These are phyloP conservation scores for Caenorhabditis sp. DNA, from an alignment of 2,888 invertebrate genomes.

Conservation along the genomic window DNA sequence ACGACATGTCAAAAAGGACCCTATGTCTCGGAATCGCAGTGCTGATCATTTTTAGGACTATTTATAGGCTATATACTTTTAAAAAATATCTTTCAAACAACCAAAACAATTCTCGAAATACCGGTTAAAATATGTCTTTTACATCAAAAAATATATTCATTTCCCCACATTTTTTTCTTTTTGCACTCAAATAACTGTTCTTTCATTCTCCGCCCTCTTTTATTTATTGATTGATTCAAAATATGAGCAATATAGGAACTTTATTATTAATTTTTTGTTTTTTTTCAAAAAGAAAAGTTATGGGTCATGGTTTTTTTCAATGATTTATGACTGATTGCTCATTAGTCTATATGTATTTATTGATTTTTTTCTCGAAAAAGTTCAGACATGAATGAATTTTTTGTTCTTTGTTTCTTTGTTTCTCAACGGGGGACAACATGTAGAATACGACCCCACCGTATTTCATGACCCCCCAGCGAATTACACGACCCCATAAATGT, in stretches of 20 bases:
- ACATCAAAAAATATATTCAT: conserved; percentile 11
- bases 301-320: conserved; percentile 7
- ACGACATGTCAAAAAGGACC: conserved; percentile 42
- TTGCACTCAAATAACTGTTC: conserved; percentile 14
- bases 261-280: neutral
- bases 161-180: conserved; percentile 8
- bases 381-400: neutral
- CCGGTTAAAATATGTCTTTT: conserved; percentile 24
- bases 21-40: conserved; percentile 57
- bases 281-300: conserved; percentile 17
- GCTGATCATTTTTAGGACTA: conserved; percentile 33
- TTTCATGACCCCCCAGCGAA: too few species aligned
- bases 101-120: conserved; percentile 3
- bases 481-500: too few species aligned
- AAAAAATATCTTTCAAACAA: neutral
- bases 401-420: too few species aligned
- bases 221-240: neutral
- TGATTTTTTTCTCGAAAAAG: neutral
- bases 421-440: too few species aligned
- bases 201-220: neutral
- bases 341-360: neutral
- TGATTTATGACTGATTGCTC: conserved; percentile 3
- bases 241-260: neutral
- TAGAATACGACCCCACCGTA: too few species aligned
- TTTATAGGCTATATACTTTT: neutral